Percentiles rank a stretch among this genome's conserved stretches.
Conservation (phyloP, 2,888 invertebrate species). For the Timema cristinae region DNA sequence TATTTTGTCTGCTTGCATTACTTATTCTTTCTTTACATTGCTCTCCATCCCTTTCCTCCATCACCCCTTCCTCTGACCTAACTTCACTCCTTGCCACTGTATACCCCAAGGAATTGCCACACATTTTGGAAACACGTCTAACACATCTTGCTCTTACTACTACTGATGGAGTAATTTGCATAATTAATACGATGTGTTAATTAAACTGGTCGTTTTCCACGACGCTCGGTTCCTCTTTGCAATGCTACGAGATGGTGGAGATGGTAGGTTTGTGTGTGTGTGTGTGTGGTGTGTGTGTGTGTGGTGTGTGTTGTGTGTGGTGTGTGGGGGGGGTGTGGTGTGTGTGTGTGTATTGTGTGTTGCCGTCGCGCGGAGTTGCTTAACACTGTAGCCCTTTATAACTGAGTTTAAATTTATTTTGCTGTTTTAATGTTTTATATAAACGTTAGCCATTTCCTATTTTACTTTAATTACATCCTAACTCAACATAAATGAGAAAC, state of each 20-base stretch:
- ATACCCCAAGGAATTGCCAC: constrained; percentile 14
- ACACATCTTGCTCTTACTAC: constrained; percentile 1
- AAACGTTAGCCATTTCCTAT: too few species aligned
- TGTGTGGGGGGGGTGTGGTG: background rate
- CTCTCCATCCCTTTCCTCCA: background rate
- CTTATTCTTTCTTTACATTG: background rate
- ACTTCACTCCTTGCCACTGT: background rate
- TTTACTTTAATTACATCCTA: too few species aligned
- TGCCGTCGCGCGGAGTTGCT: too few species aligned
- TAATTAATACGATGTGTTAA: constrained; percentile 26
- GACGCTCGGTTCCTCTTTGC: background rate
- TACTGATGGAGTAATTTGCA: constrained; percentile 25
- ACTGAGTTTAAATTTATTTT: too few species aligned
- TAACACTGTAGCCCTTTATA: too few species aligned
- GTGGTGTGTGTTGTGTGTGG: background rate
- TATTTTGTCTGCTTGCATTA: constrained; percentile 2
- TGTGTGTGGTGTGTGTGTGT: background rate
- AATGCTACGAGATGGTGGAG: background rate
- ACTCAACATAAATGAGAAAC: too few species aligned
- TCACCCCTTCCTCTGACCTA: background rate
- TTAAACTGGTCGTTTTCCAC: constrained; percentile 21
- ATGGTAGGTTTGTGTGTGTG: constrained; percentile 11
- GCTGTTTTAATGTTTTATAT: too few species aligned
- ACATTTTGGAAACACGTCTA: background rate
- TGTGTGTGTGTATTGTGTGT: constrained; percentile 1